Conservation (phyloP, 2,888 invertebrate genomes). For the Oligia strigilis region DNA sequence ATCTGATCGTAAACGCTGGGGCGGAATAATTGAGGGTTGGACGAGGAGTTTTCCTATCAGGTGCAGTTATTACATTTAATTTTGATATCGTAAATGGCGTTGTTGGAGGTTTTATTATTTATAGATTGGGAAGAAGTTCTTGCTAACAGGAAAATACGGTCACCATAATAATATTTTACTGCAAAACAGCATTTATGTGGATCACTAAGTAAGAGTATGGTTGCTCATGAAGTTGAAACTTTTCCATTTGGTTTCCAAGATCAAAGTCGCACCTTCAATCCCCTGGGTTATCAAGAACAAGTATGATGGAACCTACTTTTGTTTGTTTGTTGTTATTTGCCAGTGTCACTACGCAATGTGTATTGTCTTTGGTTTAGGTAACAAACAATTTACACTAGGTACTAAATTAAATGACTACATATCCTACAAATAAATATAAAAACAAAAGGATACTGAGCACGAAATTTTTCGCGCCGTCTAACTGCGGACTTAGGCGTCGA, state of each 20-base stretch:
- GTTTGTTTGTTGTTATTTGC: background rate
- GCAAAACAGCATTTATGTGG: background rate
- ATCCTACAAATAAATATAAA: too few species aligned
- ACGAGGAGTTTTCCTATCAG: conserved; percentile 12
- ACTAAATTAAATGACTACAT: too few species aligned
- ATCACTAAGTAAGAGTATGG: background rate
- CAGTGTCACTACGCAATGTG: background rate
- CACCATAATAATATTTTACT: background rate
- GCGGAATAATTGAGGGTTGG: conserved; percentile 52
- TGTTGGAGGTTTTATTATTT: conserved; percentile 7
- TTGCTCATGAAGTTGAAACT: background rate
- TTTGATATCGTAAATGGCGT: conserved; percentile 19
- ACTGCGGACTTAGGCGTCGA: too few species aligned
- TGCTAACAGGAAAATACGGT: background rate
- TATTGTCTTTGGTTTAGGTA: too few species aligned
- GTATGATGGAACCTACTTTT: background rate
- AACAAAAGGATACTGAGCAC: too few species aligned
- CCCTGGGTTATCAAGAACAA: background rate
- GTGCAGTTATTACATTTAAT: conserved; percentile 48
- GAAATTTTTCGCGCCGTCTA: too few species aligned
- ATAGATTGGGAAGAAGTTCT: background rate
- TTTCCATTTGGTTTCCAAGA: background rate
- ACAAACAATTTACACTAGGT: too few species aligned
- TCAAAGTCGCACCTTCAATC: background rate
- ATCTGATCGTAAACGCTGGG: conserved; percentile 46